phyloP scores from a whole-genome alignment of 2,797 vertebrate genomes.

The Prionace glauca region DNA sequence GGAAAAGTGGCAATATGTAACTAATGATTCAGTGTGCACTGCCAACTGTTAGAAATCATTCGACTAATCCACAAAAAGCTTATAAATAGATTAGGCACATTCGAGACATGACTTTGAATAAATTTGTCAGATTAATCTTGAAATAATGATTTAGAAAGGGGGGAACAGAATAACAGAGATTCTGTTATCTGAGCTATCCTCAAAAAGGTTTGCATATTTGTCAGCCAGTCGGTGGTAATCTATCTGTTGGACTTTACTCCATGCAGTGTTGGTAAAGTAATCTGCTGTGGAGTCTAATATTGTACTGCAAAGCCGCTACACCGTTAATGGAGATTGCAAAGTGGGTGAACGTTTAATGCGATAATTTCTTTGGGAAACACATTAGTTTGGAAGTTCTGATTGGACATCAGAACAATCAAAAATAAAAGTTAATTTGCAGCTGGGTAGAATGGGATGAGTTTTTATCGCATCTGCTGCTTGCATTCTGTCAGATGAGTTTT shows the following conservation, averaged over 20 bases:
- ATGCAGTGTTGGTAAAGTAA: not conserved
- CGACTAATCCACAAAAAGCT: not conserved
- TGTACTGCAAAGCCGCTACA: not conserved
- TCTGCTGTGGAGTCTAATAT: not conserved
- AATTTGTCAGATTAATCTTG: conserved; percentile 30
- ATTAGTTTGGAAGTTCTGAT: not conserved
- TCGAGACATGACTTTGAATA: not conserved
- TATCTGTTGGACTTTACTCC: not conserved
- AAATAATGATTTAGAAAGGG: conserved; percentile 17
- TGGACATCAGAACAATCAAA: not conserved
- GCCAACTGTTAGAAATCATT: conserved; percentile 19
- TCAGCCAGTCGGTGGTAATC: not conserved
- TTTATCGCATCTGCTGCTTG: not conserved
- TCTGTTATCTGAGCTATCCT: not conserved
- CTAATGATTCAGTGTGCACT: not conserved
- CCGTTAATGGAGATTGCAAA: not conserved
- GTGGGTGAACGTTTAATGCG: not conserved
- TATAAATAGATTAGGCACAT: conserved; percentile 1
- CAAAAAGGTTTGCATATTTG: not conserved
- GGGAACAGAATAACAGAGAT: not conserved
- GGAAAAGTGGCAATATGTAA: not conserved
- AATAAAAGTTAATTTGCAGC: not conserved
- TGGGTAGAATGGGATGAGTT: not conserved
- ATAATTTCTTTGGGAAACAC: not conserved
- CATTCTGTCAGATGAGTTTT: not conserved